Evolutionary conservation across 2,888 invertebrate species (phyloP).

Genomic region (Cephus nigrinus): DNA sequence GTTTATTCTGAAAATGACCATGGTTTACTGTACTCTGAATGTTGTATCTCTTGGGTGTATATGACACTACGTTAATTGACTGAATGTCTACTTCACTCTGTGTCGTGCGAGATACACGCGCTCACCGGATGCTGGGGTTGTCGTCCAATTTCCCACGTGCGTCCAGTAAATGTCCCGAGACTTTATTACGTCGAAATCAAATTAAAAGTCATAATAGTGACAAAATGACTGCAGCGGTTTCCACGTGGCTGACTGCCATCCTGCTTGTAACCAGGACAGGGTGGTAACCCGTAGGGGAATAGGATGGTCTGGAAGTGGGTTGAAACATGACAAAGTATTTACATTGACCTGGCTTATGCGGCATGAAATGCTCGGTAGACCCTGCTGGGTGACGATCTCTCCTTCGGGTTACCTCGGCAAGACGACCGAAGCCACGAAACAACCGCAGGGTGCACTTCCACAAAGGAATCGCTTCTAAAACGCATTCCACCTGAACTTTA

Average conservation of each 20-base stretch:
- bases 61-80: background rate
- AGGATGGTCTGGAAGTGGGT: conserved; percentile 1
- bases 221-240: conserved; percentile 22
- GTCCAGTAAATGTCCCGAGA: background rate
- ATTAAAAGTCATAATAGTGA: conserved; percentile 22
- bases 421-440: background rate
- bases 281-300: background rate
- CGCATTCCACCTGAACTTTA: background rate
- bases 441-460: background rate
- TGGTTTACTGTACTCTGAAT: background rate
- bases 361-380: conserved; percentile 16
- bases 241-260: conserved; percentile 19
- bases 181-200: conserved; percentile 11
- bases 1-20: background rate
- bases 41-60: background rate
- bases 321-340: conserved; percentile 23
- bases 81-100: background rate
- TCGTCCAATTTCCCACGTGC: background rate
- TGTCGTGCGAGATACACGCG: background rate
- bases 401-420: background rate
- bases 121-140: background rate
- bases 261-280: background rate
- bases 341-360: conserved; percentile 23
- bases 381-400: conserved; percentile 18
- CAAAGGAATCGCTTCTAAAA: background rate